These are phyloP conservation scores for Amazona finschi DNA, from an alignment of 2,797 vertebrate genomes.

Conservation along the genomic window DNA sequence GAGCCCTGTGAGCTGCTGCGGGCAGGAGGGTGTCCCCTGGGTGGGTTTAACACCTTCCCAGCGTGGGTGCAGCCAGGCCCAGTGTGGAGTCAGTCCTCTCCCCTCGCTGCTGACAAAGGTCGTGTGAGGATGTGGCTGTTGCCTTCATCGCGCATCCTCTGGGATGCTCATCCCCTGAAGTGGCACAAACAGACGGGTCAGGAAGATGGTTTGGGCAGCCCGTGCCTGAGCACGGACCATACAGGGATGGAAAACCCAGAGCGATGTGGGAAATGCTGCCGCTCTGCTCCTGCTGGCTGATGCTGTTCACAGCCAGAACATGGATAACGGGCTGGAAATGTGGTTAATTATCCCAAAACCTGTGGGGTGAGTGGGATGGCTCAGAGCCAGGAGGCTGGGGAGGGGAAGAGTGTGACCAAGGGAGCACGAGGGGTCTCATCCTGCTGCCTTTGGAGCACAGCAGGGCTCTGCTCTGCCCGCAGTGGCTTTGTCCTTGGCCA, in stretches of 20 bases:
- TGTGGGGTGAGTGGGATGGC: not conserved
- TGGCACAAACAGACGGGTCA: not conserved
- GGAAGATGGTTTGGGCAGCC: not conserved
- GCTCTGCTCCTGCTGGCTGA: accelerated
- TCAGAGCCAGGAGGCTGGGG: not conserved
- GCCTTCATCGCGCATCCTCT: accelerated
- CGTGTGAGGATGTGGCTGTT: accelerated
- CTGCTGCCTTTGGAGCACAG: not conserved
- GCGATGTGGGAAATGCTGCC: accelerated
- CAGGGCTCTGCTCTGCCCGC: accelerated
- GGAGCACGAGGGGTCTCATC: accelerated
- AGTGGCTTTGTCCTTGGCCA: accelerated
- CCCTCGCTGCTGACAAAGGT: accelerated
- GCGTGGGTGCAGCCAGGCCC: not conserved
- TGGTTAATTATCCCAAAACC: not conserved
- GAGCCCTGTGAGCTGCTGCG: not conserved
- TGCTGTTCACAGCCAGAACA: not conserved
- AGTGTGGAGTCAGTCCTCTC: accelerated
- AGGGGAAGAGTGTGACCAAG: not conserved
- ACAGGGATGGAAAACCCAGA: not conserved
- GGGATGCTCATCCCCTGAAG: not conserved
- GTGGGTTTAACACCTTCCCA: not conserved
- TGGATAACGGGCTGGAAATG: not conserved
- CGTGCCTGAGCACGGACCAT: accelerated
- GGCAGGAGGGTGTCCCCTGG: not conserved